These are phyloP conservation scores for Pammene aurita DNA, from an alignment of 2,888 invertebrate genomes.

Conservation along the genomic window DNA sequence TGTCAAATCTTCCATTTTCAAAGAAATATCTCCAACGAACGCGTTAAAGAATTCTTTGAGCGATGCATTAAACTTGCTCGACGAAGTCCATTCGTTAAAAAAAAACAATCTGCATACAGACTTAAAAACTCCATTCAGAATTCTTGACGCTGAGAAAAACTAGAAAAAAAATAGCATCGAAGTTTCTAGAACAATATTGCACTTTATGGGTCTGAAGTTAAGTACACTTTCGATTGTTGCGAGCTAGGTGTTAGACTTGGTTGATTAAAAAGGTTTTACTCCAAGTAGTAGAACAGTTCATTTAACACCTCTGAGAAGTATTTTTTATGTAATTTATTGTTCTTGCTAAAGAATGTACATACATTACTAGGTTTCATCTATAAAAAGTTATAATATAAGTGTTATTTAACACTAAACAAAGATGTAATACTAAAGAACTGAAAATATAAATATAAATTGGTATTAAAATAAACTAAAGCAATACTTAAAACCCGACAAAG, in stretches of 20 bases:
- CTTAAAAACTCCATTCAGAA: constrained; percentile 17
- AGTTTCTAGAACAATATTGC: neutral
- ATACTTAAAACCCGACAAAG: too few species aligned
- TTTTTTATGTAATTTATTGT: constrained; percentile 15
- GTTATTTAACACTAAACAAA: too few species aligned
- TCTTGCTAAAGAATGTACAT: neutral
- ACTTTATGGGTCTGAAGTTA: neutral
- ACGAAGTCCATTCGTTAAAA: constrained; percentile 2
- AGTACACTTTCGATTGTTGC: neutral
- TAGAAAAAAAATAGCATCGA: neutral
- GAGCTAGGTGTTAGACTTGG: constrained; percentile 6
- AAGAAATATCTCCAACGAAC: neutral
- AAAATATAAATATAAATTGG: too few species aligned
- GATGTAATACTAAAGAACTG: too few species aligned
- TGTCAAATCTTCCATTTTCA: neutral
- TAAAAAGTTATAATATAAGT: too few species aligned
- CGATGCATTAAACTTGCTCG: constrained; percentile 11
- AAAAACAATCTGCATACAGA: constrained; percentile 27
- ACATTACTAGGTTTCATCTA: too few species aligned
- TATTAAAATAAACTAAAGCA: too few species aligned
- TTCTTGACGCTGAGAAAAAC: constrained; percentile 11
- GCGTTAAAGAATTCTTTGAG: neutral
- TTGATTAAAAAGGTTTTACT: constrained; percentile 21
- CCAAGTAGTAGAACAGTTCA: constrained; percentile 7
- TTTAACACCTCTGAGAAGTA: neutral